These are phyloP conservation scores for Acomys russatus DNA, from an alignment of 2,797 vertebrate genomes.

Conservation along the genomic window DNA sequence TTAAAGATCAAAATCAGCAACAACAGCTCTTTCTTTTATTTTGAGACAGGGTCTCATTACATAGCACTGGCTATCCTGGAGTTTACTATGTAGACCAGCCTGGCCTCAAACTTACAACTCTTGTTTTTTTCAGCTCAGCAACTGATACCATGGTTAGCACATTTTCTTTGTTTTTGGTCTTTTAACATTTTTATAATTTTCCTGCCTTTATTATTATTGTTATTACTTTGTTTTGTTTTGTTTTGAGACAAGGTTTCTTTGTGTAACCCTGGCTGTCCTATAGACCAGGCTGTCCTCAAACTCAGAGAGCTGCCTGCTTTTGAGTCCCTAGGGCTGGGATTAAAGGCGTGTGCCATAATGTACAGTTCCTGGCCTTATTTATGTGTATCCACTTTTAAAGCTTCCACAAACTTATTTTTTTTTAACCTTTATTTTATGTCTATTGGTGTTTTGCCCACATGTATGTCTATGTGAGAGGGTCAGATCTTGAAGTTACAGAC, in stretches of 20 bases:
- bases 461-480: no score
- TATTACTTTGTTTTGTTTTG: neutral
- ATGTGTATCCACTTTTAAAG: conserved; percentile 20
- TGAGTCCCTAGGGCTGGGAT: neutral
- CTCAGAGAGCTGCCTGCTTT: neutral
- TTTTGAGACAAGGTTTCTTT: neutral
- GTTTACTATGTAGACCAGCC: neutral
- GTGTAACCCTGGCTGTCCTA: neutral
- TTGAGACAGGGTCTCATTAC: neutral
- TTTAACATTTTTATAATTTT: conserved; percentile 39
- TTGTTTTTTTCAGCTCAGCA: conserved; percentile 38
- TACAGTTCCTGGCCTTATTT: neutral
- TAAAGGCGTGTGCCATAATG: neutral
- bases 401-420: conserved; percentile 9
- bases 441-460: no score
- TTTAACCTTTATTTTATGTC: no score
- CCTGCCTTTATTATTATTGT: neutral
- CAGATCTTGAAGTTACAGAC: no score
- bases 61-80: neutral
- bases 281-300: neutral
- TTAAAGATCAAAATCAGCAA: conserved; percentile 51
- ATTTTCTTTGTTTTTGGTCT: conserved; percentile 19
- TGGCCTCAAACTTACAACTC: neutral
- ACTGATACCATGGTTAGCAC: conserved; percentile 13
- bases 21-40: neutral